Conservation (phyloP, 2,113 vertebrate species). For the Crotophaga sulcirostris region DNA sequence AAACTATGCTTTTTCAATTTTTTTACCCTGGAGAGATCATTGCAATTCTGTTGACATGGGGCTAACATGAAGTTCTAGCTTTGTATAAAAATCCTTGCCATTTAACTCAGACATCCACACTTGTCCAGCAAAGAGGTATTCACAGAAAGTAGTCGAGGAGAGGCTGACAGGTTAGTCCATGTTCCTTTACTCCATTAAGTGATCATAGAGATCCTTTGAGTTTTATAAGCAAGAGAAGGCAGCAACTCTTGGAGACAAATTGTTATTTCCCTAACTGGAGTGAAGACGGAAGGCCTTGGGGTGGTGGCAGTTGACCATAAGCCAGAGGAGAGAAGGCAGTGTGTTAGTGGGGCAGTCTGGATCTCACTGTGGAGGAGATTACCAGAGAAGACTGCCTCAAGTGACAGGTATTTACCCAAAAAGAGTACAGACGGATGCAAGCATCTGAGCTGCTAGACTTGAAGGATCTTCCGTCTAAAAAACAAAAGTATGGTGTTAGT, state of each 20-base stretch:
- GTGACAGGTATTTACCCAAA: conserved; percentile 60
- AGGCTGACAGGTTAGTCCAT: fast-evolving
- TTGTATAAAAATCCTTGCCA: background rate
- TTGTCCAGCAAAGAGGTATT: background rate
- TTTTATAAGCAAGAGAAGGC: background rate
- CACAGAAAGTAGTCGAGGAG: background rate
- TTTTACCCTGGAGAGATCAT: background rate
- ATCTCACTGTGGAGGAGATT: background rate
- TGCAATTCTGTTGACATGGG: background rate
- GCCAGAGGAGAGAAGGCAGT: background rate
- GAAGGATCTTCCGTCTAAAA: conserved; percentile 58
- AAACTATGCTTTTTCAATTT: too few relatives aligned
- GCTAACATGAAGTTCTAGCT: background rate
- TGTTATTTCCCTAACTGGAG: background rate
- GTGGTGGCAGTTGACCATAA: background rate
- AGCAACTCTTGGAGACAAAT: background rate
- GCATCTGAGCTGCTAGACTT: conserved; percentile 70
- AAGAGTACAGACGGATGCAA: conserved; percentile 50
- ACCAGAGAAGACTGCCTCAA: background rate
- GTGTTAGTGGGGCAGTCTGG: background rate
- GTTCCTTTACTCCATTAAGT: background rate
- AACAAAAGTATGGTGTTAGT: conserved; percentile 62
- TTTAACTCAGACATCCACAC: background rate
- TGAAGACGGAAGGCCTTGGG: background rate
- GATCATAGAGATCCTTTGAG: background rate